Percentiles rank a stretch among this genome's conserved stretches.
phyloP scores from a whole-genome alignment of 2,797 vertebrate species.

The Acanthis flammea region DNA sequence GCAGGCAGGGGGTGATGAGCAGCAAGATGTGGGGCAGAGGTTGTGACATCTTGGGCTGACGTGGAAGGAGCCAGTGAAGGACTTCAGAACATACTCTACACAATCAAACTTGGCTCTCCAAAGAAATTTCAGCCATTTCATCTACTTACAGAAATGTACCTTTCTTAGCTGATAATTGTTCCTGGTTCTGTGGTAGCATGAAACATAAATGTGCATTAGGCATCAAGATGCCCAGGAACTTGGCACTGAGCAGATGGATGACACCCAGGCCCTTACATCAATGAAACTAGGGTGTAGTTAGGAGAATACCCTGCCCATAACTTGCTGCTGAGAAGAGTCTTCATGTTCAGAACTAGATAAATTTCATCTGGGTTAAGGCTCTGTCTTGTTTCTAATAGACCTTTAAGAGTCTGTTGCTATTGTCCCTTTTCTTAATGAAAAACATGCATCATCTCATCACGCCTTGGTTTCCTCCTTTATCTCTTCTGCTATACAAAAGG shows the following conservation, averaged over 20 bases:
- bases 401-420: background rate
- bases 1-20: background rate
- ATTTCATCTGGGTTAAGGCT: background rate
- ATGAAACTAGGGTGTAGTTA: background rate
- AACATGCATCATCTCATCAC: background rate
- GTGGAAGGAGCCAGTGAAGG: background rate
- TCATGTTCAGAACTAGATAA: background rate
- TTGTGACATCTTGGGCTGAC: background rate
- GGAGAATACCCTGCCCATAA: background rate
- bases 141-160: background rate
- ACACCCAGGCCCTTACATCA: background rate
- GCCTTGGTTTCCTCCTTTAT: background rate
- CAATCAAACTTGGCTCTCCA: background rate
- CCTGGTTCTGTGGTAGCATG: background rate
- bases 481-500: background rate
- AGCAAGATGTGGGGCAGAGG: background rate
- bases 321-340: background rate
- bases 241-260: background rate
- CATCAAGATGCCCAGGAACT: background rate
- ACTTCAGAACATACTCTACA: rapidly evolving
- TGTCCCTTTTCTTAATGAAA: slow-evolving; percentile 21
- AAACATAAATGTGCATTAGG: background rate
- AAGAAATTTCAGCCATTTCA: background rate
- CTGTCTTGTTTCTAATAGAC: background rate
- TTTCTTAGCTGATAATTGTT: background rate